Conservation (phyloP, 2,113 vertebrate species). For the Colossoma macropomum region DNA sequence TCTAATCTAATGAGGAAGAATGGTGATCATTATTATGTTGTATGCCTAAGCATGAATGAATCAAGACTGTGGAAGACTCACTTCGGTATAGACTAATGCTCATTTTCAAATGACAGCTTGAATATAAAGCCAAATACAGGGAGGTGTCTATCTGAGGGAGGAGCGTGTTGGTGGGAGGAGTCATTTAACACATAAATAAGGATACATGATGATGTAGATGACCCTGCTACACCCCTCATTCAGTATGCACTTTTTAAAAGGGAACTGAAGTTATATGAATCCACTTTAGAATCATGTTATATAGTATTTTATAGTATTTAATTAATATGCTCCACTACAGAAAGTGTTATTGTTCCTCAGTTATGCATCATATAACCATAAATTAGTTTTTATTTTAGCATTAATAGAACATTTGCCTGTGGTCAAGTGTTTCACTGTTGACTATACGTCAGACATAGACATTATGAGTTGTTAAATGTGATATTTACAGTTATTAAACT, state of each 20-base stretch:
- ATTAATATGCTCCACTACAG: no score
- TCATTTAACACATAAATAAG: neutral
- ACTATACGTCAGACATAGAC: neutral
- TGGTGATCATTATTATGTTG: neutral
- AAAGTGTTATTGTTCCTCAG: neutral
- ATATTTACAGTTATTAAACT: neutral
- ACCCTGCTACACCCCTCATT: no score
- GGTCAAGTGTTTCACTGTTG: neutral
- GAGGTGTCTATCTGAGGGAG: neutral
- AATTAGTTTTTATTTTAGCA: neutral
- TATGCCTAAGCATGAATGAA: neutral
- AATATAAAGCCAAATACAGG: neutral
- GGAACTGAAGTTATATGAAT: no score
- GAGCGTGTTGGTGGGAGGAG: constrained; percentile 14
- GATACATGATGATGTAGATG: neutral
- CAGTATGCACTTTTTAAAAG: no score
- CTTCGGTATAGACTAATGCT: neutral
- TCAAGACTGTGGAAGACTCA: neutral
- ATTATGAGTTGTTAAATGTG: neutral
- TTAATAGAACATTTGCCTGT: neutral
- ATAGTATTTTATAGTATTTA: no score
- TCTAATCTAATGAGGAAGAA: neutral
- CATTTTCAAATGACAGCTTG: neutral
- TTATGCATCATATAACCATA: neutral
- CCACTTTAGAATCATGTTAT: no score